These are phyloP conservation scores for Pristis pectinata DNA, from an alignment of 2,797 vertebrate species.

Conservation along the genomic window DNA sequence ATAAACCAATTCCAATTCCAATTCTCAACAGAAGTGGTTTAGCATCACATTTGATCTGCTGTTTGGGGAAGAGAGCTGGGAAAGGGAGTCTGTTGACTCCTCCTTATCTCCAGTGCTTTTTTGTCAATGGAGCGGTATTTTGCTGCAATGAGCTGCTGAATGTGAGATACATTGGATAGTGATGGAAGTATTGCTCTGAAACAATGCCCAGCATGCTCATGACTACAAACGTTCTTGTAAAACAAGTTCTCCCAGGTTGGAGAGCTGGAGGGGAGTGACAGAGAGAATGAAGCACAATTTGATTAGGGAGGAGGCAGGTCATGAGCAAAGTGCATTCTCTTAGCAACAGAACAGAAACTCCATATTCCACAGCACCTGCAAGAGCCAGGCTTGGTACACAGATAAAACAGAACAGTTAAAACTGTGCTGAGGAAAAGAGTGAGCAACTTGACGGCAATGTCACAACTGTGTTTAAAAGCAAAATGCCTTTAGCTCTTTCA, in stretches of 20 bases:
- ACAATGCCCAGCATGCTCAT: neutral
- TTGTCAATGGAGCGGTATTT: neutral
- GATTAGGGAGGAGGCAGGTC: neutral
- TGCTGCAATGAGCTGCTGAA: neutral
- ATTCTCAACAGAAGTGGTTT: too few relatives aligned
- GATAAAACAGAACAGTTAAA: neutral
- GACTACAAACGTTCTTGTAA: neutral
- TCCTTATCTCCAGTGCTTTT: neutral
- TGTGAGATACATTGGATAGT: neutral
- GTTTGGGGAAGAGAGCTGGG: too few relatives aligned
- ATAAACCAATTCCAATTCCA: too few relatives aligned
- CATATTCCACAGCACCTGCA: neutral
- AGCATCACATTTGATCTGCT: too few relatives aligned
- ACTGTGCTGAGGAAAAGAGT: neutral
- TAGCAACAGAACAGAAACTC: neutral
- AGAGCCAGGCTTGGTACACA: neutral
- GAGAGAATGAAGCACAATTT: neutral
- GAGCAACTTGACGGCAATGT: neutral
- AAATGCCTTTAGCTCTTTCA: neutral
- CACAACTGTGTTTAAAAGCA: neutral
- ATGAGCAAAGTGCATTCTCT: neutral
- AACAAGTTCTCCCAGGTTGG: neutral
- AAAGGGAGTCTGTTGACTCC: neutral
- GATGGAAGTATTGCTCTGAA: neutral
- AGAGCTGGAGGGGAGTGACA: neutral